Conservation (phyloP, 1,140 invertebrate genomes). For the Solenopsis fugax region DNA sequence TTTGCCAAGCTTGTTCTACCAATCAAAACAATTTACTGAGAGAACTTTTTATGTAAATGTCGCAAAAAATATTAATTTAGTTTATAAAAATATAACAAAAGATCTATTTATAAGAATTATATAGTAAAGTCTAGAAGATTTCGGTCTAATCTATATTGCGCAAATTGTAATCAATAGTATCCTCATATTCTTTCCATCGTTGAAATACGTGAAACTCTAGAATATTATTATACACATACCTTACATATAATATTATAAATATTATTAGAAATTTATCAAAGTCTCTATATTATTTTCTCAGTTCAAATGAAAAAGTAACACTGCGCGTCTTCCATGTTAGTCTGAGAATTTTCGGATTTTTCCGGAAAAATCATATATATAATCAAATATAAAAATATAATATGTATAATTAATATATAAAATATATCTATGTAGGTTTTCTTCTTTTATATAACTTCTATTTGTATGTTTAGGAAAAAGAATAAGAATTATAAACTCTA, state of each 20-base stretch:
- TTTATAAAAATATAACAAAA: conserved; percentile 10
- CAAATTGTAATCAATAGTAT: neutral
- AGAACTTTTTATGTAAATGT: neutral
- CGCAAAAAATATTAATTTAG: neutral
- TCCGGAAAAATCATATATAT: too few relatives aligned
- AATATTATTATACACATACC: neutral
- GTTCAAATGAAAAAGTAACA: neutral
- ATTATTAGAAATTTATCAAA: neutral
- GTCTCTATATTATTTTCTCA: neutral
- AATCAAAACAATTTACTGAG: too few relatives aligned
- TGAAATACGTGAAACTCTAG: neutral
- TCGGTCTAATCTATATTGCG: neutral
- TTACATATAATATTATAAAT: neutral
- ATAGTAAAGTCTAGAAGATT: neutral
- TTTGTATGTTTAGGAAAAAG: too few relatives aligned
- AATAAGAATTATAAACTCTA: too few relatives aligned
- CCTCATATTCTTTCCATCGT: neutral
- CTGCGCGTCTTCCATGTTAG: neutral
- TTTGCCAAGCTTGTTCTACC: too few relatives aligned
- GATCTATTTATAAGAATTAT: neutral
- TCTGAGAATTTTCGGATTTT: neutral
- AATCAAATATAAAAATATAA: too few relatives aligned
- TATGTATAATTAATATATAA: too few relatives aligned
- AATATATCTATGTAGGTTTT: too few relatives aligned
- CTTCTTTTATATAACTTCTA: too few relatives aligned